Base-by-base conservation (phyloP, 2,113 vertebrate genomes). In the Nycticryphes semicollaris region DNA sequence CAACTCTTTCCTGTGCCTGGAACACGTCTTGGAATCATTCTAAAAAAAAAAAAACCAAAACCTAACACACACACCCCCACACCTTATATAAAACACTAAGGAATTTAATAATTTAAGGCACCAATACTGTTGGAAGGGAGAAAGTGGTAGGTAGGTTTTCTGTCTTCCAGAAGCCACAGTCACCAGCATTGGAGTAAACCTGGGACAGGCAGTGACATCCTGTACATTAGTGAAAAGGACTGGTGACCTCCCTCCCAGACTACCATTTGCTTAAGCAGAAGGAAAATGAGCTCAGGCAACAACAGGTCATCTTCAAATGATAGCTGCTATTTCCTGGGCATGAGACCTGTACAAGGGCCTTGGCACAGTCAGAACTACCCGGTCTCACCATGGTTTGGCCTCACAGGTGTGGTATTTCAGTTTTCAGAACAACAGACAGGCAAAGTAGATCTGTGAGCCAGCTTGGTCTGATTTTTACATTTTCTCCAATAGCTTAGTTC, bases 161-260 rank as follows among this genome's bases (percentile, higher is more conserved):
- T 10, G 16, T 39, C 27, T 84, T 37, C 70, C 15, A 80, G 14
- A 79, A 76, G 20, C 22, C 24, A 8, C 14, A 33, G 12, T 24
- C 14, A 33, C 16, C 0, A 1, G 10, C 54, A 39, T 17, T 50
- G 17, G 3, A 1, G 10, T 64, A 83, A 91, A 53, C 9, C 7
- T 47, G 41, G 7, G 25, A 37, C 30, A 48, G 62, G 47, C 24
- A 53, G 50, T 28, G 23, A 16, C 10, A 83, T 3, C 5, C 25
- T 30, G 11, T 70, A 45, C 60, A 25, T 17, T 16, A 50, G 20
- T 25, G 73, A 24, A 31, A 73, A 70, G 35, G 31, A 45, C 12
- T 31, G 6, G 3, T 5, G 0, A 18, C 30, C 17, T 72, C 11
- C 31, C 8, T 67, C 33, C 22, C 3, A 5, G 37, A 39, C 30